A percentile compares a stretch with the other conserved stretches of the same genome.
Evolutionary conservation across 2,888 invertebrate species (phyloP).

Genomic region (Melieria omissa): DNA sequence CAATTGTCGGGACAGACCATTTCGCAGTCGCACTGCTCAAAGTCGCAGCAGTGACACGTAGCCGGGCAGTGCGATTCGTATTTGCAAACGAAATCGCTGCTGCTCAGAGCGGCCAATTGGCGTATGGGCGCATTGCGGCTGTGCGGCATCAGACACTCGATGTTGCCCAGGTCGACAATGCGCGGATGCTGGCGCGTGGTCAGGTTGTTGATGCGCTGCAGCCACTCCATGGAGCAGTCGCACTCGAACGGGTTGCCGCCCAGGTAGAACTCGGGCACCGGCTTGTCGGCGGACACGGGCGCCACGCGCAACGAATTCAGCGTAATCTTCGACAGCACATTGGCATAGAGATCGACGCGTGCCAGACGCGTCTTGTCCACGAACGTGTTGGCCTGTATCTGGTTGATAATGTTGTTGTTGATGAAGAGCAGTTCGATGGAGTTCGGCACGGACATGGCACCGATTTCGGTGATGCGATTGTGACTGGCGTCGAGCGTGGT

Average conservation of each 20-base stretch:
- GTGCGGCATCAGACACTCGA: constrained; percentile 88
- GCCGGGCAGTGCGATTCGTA: constrained; percentile 95
- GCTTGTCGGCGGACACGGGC: constrained; percentile 75
- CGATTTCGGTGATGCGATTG: constrained; percentile 85
- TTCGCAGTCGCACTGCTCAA: constrained; percentile 96
- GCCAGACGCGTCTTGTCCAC: constrained; percentile 85
- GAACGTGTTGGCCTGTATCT: constrained; percentile 86
- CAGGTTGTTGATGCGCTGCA: constrained; percentile 88
- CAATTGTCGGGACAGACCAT: constrained; percentile 96
- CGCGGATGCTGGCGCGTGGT: constrained; percentile 86
- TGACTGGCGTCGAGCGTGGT: constrained; percentile 90
- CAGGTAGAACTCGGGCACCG: constrained; percentile 88
- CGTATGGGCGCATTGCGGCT: constrained; percentile 83
- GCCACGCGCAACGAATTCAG: constrained; percentile 82
- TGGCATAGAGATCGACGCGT: constrained; percentile 90
- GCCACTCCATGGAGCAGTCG: constrained; percentile 96
- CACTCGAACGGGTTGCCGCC: constrained; percentile 95
- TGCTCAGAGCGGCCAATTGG: constrained; percentile 79
- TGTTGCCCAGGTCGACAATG: constrained; percentile 88
- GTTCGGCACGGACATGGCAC: constrained; percentile 86
- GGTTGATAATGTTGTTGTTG: constrained; percentile 87
- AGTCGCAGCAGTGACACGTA: constrained; percentile 95
- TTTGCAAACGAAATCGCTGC: constrained; percentile 89
- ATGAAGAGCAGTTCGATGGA: constrained; percentile 89
- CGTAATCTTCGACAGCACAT: constrained; percentile 84